Evolutionary conservation across 2,888 invertebrate genomes (phyloP).

Genomic region (Philonicus albiceps): DNA sequence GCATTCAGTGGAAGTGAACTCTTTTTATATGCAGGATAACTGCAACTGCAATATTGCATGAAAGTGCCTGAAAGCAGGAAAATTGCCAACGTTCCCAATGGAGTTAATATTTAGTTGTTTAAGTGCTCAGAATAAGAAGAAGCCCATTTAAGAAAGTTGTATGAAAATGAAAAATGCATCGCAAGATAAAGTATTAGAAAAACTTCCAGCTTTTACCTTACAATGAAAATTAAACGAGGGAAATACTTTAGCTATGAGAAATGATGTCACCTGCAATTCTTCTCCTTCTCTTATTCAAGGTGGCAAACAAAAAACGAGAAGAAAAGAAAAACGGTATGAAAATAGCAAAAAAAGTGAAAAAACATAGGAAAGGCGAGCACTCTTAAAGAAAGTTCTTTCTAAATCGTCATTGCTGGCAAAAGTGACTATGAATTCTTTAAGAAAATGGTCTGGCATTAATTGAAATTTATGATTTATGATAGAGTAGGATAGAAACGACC

Average conservation of each 20-base stretch:
- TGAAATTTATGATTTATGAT: slow-evolving; percentile 26
- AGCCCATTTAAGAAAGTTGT: background rate
- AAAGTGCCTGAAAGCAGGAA: background rate
- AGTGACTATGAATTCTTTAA: background rate
- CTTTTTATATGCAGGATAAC: background rate
- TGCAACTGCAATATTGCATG: background rate
- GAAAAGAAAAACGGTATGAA: background rate
- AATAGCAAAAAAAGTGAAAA: background rate
- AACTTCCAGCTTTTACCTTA: slow-evolving; percentile 6
- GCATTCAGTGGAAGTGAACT: background rate
- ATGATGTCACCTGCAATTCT: slow-evolving; percentile 19
- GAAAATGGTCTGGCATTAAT: slow-evolving; percentile 7
- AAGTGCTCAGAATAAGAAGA: background rate
- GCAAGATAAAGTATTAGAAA: background rate
- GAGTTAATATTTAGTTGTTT: background rate
- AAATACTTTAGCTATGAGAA: slow-evolving; percentile 15
- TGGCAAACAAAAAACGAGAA: background rate
- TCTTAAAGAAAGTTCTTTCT: background rate
- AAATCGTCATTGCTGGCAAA: background rate
- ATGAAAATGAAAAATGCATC: background rate
- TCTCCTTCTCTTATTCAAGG: background rate
- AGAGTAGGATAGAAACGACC: background rate
- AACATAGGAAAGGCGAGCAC: background rate
- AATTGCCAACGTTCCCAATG: background rate
- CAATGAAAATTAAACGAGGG: background rate